Conservation (phyloP, 2,888 invertebrate genomes). For the Sphaerophoria rueppellii region DNA sequence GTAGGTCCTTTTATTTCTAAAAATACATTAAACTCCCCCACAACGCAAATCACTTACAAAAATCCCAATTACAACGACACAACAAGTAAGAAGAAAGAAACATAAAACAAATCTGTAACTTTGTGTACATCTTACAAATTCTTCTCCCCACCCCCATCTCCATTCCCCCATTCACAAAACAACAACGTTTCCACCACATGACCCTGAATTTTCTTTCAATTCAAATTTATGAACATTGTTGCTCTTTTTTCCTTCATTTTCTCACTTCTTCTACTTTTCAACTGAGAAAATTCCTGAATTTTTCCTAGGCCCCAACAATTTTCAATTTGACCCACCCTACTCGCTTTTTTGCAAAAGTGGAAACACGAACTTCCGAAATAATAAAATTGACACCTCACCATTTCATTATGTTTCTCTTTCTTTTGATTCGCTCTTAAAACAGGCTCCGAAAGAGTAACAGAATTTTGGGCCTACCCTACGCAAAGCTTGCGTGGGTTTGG, state of each 20-base stretch:
- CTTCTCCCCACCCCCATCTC: neutral
- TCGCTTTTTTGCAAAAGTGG: neutral
- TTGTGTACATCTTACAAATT: neutral
- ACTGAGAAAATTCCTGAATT: conserved; percentile 8
- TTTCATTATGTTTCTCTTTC: conserved; percentile 12
- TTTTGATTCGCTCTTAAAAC: conserved; percentile 13
- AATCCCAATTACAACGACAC: neutral
- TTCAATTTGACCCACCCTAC: conserved; percentile 27
- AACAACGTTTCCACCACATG: neutral
- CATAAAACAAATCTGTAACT: conserved; percentile 7
- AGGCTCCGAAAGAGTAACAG: conserved; percentile 17
- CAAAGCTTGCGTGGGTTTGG: conserved; percentile 9
- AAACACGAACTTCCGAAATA: neutral
- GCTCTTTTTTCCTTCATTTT: neutral
- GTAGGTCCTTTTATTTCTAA: neutral
- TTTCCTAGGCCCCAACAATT: conserved; percentile 15
- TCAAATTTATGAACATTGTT: neutral
- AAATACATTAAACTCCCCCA: conserved; percentile 1
- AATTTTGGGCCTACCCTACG: conserved; percentile 36
- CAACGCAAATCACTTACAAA: conserved; percentile 10
- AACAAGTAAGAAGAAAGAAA: neutral
- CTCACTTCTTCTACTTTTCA: neutral
- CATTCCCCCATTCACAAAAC: neutral
- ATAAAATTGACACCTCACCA: conserved; percentile 12
- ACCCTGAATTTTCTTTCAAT: neutral